phyloP scores from a whole-genome alignment of 2,888 invertebrate genomes.

The Heliconius sara region DNA sequence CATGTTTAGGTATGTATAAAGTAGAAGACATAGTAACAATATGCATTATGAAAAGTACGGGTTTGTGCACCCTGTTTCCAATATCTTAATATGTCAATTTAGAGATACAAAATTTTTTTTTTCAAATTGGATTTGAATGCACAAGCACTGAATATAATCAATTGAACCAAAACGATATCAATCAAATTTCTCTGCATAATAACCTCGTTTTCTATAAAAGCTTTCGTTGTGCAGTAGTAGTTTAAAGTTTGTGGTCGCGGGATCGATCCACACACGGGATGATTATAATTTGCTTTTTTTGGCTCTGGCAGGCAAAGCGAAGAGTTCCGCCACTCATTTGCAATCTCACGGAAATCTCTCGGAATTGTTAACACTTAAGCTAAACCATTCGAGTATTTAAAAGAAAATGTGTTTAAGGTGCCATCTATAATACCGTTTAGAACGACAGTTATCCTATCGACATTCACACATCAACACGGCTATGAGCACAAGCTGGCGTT shows the following conservation, averaged over 20 bases:
- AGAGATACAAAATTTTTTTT: not conserved
- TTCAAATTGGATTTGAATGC: not conserved
- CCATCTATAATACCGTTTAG: constrained; percentile 17
- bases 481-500: constrained; percentile 54
- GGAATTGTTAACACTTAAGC: no score
- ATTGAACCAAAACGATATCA: not conserved
- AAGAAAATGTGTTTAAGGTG: no score
- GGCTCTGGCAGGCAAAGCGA: not conserved
- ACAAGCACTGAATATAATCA: not conserved
- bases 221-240: no score
- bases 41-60: no score
- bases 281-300: not conserved
- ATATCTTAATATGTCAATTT: not conserved
- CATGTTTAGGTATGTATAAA: not conserved
- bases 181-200: not conserved
- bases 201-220: not conserved
- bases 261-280: not conserved
- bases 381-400: no score
- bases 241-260: no score
- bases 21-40: not conserved
- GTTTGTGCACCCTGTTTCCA: not conserved
- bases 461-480: constrained; percentile 11
- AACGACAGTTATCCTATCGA: constrained; percentile 25
- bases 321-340: not conserved
- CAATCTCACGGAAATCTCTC: not conserved